phyloP scores from a whole-genome alignment of 2,113 vertebrate genomes.

The Muntiacus reevesi region DNA sequence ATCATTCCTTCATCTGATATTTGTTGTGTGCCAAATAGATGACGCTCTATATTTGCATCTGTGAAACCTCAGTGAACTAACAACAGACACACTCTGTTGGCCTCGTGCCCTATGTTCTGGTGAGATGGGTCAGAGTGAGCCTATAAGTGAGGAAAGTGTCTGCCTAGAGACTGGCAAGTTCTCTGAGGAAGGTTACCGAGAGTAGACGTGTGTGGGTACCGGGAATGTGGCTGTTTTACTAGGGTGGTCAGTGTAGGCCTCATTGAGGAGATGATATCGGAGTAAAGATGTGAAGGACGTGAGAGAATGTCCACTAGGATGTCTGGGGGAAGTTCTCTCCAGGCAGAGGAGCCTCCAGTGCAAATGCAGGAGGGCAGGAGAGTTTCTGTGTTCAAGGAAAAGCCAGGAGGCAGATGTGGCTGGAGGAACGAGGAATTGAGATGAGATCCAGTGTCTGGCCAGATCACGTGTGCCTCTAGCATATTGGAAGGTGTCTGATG shows the following conservation, averaged over 20 bases:
- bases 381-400: not conserved
- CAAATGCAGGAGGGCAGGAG: not conserved
- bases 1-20: not conserved
- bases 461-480: not conserved
- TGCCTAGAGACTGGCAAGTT: not conserved
- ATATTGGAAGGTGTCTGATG: not conserved
- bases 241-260: not conserved
- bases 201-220: not conserved
- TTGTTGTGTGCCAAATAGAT: not conserved
- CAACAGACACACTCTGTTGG: not conserved
- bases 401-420: not conserved
- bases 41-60: not conserved
- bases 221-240: not conserved
- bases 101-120: not conserved
- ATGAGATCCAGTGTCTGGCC: not conserved
- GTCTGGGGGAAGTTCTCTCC: accelerated
- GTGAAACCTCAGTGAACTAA: not conserved
- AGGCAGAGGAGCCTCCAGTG: not conserved
- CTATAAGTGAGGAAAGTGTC: too few species aligned
- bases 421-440: accelerated
- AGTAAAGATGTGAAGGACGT: not conserved
- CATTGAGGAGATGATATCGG: not conserved
- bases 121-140: not conserved
- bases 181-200: not conserved
- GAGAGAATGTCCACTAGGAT: not conserved